A percentile compares a stretch with the other conserved stretches of the same genome.
phyloP scores from a whole-genome alignment of 1,140 invertebrate species.

The Bombus consobrinus region DNA sequence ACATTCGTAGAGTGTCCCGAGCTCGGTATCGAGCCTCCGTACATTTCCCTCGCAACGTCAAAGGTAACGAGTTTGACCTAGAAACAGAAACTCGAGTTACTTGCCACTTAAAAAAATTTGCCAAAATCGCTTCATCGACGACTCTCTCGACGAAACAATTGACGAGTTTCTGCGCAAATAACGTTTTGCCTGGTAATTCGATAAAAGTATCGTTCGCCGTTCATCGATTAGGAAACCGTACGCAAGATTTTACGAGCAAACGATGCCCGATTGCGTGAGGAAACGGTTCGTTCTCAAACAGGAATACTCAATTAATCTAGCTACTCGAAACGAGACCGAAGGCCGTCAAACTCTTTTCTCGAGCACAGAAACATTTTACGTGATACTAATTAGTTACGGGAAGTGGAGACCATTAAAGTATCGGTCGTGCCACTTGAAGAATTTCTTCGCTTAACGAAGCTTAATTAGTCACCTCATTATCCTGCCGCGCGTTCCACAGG shows the following conservation, averaged over 20 bases:
- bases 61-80: constrained; percentile 15
- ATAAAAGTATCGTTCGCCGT: not conserved
- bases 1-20: not conserved
- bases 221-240: too few relatives aligned
- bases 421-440: constrained; percentile 42
- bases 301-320: constrained; percentile 10
- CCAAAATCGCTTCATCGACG: not conserved
- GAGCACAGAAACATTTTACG: constrained; percentile 33
- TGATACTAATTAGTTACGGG: constrained; percentile 60
- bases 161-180: not conserved
- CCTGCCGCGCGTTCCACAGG: constrained; percentile 33
- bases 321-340: not conserved
- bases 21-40: not conserved
- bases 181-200: not conserved
- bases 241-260: too few relatives aligned
- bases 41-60: constrained; percentile 19
- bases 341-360: constrained; percentile 20
- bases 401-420: constrained; percentile 51
- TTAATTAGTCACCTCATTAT: constrained; percentile 67
- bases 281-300: not conserved
- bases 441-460: constrained; percentile 60
- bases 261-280: not conserved
- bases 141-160: not conserved
- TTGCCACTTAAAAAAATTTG: not conserved
- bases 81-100: constrained; percentile 8